Conservation (phyloP, 92 coral and sea anemone species). For the Actinostola sp. region DNA sequence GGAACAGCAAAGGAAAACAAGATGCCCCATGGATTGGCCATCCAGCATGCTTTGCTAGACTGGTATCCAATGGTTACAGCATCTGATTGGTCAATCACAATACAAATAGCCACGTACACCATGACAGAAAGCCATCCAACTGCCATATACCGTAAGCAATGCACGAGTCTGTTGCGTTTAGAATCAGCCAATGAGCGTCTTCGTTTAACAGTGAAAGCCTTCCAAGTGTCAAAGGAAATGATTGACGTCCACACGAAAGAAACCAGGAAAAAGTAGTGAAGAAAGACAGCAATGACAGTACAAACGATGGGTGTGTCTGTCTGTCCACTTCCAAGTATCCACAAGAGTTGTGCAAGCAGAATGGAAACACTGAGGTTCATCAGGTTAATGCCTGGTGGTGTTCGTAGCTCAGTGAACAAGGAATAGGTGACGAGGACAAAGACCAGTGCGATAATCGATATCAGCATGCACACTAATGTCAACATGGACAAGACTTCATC, state of each 20-base stretch:
- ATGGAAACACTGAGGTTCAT: constrained; percentile 48
- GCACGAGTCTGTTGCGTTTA: constrained; percentile 37
- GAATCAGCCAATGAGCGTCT: background rate
- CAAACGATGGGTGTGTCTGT: constrained; percentile 25
- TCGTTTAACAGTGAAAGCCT: background rate
- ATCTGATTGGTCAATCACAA: constrained; percentile 49
- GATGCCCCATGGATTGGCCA: constrained; percentile 25
- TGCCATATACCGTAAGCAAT: constrained; percentile 44
- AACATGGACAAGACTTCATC: too few species aligned
- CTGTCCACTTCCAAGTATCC: constrained; percentile 47
- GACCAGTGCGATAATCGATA: constrained; percentile 31
- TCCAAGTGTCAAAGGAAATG: constrained; percentile 15
- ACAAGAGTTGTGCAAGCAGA: constrained; percentile 33
- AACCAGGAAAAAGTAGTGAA: constrained; percentile 16
- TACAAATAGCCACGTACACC: constrained; percentile 34
- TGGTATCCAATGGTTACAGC: constrained; percentile 49
- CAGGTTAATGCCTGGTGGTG: constrained; percentile 65
- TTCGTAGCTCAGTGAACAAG: constrained; percentile 61
- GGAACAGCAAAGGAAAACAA: constrained; percentile 43
- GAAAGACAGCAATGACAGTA: constrained; percentile 16
- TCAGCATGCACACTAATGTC: too few species aligned
- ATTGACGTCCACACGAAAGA: constrained; percentile 14
- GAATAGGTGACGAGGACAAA: constrained; percentile 58
- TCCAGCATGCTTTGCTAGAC: constrained; percentile 55
- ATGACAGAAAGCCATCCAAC: constrained; percentile 67